A percentile compares a stretch with the other conserved stretches of the same genome.
Conservation (phyloP, 2,113 vertebrate species). For the Pontoporia blainvillei region DNA sequence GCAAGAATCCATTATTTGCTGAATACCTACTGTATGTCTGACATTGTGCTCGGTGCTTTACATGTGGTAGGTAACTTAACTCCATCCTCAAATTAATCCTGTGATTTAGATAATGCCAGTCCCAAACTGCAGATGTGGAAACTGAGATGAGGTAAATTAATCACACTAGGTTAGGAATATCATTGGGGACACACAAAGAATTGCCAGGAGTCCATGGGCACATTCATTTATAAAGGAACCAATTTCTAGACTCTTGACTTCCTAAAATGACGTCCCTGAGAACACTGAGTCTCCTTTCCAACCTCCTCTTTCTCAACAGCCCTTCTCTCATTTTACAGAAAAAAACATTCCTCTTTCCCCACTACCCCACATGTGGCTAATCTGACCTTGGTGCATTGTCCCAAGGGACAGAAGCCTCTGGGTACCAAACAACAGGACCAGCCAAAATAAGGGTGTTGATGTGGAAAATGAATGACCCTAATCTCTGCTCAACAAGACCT, state of each 20-base stretch:
- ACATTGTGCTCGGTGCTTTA: background rate
- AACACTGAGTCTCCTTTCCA: background rate
- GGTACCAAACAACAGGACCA: background rate
- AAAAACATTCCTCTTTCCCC: background rate
- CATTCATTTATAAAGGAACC: background rate
- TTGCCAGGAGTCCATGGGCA: background rate
- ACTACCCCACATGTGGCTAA: background rate
- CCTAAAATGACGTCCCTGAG: background rate
- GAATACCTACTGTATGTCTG: background rate
- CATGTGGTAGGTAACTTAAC: background rate
- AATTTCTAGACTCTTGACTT: background rate
- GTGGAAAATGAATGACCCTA: background rate
- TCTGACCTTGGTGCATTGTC: background rate
- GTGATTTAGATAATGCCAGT: background rate
- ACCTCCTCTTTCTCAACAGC: background rate
- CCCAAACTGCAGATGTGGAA: background rate
- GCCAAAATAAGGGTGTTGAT: background rate
- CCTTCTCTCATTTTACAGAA: background rate
- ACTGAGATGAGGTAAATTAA: background rate
- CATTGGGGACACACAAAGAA: background rate
- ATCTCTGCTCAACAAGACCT: background rate
- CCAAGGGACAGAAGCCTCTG: background rate
- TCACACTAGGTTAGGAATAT: background rate
- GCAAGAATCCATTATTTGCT: background rate
- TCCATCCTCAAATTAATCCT: background rate